Conservation (phyloP, 1,140 invertebrate species). For the Bombus confusus region DNA sequence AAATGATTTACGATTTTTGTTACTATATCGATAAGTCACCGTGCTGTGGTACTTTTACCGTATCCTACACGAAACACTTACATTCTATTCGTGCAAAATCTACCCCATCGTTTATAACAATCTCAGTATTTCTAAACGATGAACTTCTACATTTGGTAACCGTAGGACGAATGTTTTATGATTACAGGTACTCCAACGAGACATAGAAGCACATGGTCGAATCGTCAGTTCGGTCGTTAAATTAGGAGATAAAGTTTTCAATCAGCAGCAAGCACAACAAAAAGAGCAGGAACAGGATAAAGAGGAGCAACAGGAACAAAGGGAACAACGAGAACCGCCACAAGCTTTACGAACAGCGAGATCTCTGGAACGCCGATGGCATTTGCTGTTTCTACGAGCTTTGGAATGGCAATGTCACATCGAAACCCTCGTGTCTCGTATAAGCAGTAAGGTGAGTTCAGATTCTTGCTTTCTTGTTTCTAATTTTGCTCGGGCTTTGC, state of each 20-base stretch:
- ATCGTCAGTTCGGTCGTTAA: conserved; percentile 90
- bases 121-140: not conserved
- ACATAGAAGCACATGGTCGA: conserved; percentile 92
- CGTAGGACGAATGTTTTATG: conserved; percentile 35
- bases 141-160: not conserved
- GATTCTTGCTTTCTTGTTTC: not conserved
- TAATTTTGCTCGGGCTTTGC: no score
- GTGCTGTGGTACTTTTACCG: no score
- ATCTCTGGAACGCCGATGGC: conserved; percentile 92
- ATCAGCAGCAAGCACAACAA: conserved; percentile 63
- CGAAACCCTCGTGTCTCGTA: conserved; percentile 84
- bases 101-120: no score
- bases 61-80: no score
- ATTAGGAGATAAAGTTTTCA: conserved; percentile 80
- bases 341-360: conserved; percentile 79
- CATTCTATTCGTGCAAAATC: no score
- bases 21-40: not conserved
- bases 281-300: conserved; percentile 68
- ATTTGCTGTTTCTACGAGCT: conserved; percentile 92
- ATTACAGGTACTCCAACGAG: conserved; percentile 90
- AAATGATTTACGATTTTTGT: not conserved
- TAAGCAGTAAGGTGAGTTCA: conserved; percentile 77
- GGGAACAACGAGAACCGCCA: conserved; percentile 64
- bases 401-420: conserved; percentile 95
- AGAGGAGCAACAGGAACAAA: conserved; percentile 34